Evolutionary conservation across 1,140 invertebrate genomes (phyloP), one percentile per base, ranked within the genome.

Genomic region (Euwallacea fornicatus): DNA sequence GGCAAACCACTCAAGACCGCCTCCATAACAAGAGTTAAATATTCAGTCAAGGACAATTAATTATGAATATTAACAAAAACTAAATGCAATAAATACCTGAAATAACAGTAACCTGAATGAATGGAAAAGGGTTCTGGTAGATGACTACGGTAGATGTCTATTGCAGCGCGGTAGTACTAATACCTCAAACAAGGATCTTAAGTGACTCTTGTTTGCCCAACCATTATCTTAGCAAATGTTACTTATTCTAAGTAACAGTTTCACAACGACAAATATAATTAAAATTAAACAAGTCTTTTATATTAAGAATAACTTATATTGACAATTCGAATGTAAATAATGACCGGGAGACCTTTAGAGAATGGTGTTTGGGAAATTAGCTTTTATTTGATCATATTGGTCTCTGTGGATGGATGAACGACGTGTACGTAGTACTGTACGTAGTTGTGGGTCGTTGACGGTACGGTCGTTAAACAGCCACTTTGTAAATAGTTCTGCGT

Each of bases 161-260:
- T 62, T 54, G 47, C 46, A 46, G 16, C 67, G 59, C 58, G 47
- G 46, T 47, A 62, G 13, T 69, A 58, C 54, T 68, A 62, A 50
- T 62, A 69, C 44, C 47, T 72, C 61, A 72, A 72, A 72, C 58
- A 72, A 66, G 61, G 63, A 61, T 59, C 50, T 66, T 66, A 72
- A 74, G 73, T 73, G 71, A 67, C 54, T 66, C 42, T 42, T 74
- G 56, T 74, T 74, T 74, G 61, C 71, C 71, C 47, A 73, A 50
- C 73, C 73, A 74, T 74, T 74, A 74, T 69, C 69, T 74, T 72
- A 56, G 70, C 71, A 73, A 74, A 74, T 74, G 73, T 74, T 74
- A 74, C 73, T 73, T 66, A 62, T 65, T 72, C 73, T 74, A 66
- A 72, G 73, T 73, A 74, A 74, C 73, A 73, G 71, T 73, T 74